Base-by-base conservation (phyloP, 2,888 invertebrate genomes). In the Nymphalis c-album region DNA sequence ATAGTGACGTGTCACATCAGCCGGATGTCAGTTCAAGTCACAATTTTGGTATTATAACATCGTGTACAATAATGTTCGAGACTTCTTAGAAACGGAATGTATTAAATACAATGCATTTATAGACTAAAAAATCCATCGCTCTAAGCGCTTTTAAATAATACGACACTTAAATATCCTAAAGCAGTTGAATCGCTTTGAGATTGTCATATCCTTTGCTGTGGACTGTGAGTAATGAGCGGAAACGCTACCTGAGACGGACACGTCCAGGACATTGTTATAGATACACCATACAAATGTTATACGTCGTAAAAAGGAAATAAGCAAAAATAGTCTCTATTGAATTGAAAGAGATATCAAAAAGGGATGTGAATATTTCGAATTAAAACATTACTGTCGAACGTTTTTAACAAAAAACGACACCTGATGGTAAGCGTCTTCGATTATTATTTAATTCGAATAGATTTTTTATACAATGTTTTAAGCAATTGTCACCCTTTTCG, bases 241-340 rank as follows among this genome's bases (percentile, higher is more conserved):
- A 83, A 79, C 75, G 76, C 78, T 81, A 81, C 82, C 82, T 82
- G 83, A 80, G 77, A 71, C 67, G 51, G 73, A 72, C 76, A 76
- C 51, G 55, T 66, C 65, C 68, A 68, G 66, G 69, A 67, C 68
- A 67, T 69, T 67, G 67, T 67, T 65, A 67, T 64, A 57, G 47
- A 60, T 64, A 67, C 31, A 62, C 58, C 47, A 58, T 48, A 55
- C 64, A 62, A 57, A 61, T 47, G 35, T 47, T 45, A 47, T 40
- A 8, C 26, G 10, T 50, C 7, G 16, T 16, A 1, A 17, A 63
- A 58, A 10, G 3, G 2, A 20, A 18, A n/a, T 17, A 66, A 55
- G 20, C 31, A 0, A 69, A 63, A 40, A 26, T 50, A 16, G 18
- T 16, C 31, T 47, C 17, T 68, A 60, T n/a, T 3, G 1, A 10